phyloP scores from a whole-genome alignment of 2,113 vertebrate species.

The Athene cunicularia region DNA sequence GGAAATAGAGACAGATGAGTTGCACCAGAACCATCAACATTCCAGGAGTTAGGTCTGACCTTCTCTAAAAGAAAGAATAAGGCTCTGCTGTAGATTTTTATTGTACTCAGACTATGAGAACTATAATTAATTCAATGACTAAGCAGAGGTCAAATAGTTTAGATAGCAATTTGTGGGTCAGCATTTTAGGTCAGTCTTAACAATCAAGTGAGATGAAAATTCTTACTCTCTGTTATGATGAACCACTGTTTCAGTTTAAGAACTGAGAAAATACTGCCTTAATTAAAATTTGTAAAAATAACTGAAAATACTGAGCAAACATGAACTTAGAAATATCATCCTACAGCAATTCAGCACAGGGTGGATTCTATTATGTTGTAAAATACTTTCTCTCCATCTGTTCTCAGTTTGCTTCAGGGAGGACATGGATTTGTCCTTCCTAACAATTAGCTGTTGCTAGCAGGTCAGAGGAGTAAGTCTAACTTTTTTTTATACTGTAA shows the following conservation, averaged over 20 bases:
- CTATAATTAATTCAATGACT: not conserved
- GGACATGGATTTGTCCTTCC: not conserved
- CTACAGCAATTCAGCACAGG: not conserved
- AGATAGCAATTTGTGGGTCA: not conserved
- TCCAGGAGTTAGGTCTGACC: not conserved
- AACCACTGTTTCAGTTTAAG: not conserved
- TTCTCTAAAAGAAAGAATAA: not conserved
- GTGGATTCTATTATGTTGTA: not conserved
- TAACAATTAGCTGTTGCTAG: not conserved
- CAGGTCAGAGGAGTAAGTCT: not conserved
- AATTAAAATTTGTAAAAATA: not conserved
- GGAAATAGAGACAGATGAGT: not conserved
- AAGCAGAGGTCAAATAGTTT: not conserved
- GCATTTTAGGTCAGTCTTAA: not conserved
- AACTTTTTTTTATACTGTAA: not conserved
- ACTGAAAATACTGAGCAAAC: not conserved
- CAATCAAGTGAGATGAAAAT: not conserved
- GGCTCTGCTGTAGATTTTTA: not conserved
- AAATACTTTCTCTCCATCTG: not conserved
- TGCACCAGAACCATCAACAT: not conserved
- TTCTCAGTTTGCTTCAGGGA: not conserved
- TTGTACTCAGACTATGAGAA: not conserved
- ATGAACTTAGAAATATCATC: not conserved
- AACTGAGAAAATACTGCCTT: not conserved
- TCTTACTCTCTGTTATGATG: not conserved